Evolutionary conservation across 2,888 invertebrate genomes (phyloP).

Genomic region (Timandra comae): DNA sequence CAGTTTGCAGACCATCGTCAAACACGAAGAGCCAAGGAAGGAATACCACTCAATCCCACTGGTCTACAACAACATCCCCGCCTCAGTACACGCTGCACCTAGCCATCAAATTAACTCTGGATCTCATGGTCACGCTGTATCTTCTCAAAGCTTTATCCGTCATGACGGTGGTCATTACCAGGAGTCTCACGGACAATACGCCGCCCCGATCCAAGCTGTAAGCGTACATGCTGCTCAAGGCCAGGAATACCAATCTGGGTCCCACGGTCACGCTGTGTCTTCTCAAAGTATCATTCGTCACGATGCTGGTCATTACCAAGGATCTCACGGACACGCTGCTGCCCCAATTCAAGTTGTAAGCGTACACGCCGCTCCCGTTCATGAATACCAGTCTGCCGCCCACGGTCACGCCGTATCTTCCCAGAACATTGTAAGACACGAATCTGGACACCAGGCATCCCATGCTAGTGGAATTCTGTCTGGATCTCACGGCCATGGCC

Average conservation of each 20-base stretch:
- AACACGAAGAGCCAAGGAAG: conserved; percentile 40
- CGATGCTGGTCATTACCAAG: conserved; percentile 14
- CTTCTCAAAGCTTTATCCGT: conserved; percentile 9
- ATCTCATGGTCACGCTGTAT: no score
- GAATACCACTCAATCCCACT: no score
- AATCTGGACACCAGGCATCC: no score
- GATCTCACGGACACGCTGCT: conserved; percentile 8
- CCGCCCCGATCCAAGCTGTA: conserved; percentile 16
- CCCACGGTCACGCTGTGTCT: conserved; percentile 34
- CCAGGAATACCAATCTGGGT: conserved; percentile 18
- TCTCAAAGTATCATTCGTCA: conserved; percentile 40
- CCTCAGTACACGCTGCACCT: not conserved
- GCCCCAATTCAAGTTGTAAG: conserved; percentile 6
- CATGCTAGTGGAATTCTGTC: no score
- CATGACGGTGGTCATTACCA: conserved; percentile 22
- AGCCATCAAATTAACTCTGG: no score
- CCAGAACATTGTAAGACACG: conserved; percentile 26
- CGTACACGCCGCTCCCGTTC: conserved; percentile 11
- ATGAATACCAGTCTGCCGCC: conserved; percentile 17
- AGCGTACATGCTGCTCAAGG: conserved; percentile 17
- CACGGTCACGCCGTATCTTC: conserved; percentile 24
- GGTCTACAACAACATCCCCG: not conserved
- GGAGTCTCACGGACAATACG: conserved; percentile 21
- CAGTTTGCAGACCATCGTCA: conserved; percentile 34
- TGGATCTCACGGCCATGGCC: no score